Evolutionary conservation across 1,140 invertebrate species (phyloP).

Genomic region (Caenorhabditis brenneri): DNA sequence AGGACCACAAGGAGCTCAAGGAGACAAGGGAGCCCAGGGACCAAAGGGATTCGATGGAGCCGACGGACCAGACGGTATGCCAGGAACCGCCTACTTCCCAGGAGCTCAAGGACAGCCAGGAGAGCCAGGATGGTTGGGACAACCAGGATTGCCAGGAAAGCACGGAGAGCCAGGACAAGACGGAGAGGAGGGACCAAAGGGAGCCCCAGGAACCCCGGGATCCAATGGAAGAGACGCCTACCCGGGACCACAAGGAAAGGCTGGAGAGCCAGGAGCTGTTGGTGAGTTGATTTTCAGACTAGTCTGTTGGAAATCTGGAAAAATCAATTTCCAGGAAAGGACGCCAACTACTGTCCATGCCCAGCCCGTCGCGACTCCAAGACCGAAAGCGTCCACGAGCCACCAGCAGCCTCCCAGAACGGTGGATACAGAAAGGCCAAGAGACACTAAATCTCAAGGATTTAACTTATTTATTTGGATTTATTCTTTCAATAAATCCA

Average conservation of each 20-base stretch:
- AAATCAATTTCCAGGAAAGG: slow-evolving; percentile 40
- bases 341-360: slow-evolving; percentile 48
- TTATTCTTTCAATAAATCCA: no score
- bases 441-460: slow-evolving; percentile 7
- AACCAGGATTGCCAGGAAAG: slow-evolving; percentile 42
- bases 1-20: slow-evolving; percentile 49
- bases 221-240: slow-evolving; percentile 25
- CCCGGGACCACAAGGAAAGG: slow-evolving; percentile 35
- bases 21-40: slow-evolving; percentile 53
- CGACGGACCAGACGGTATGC: slow-evolving; percentile 50
- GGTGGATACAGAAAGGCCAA: slow-evolving; percentile 12
- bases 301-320: no score
- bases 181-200: slow-evolving; percentile 36
- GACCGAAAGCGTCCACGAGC: neutral
- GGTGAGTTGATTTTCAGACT: no score
- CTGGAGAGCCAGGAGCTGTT: slow-evolving; percentile 26
- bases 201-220: slow-evolving; percentile 46
- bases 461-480: neutral
- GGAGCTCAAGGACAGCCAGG: slow-evolving; percentile 50
- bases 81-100: slow-evolving; percentile 43
- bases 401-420: slow-evolving; percentile 27
- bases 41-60: slow-evolving; percentile 46
- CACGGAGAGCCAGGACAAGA: slow-evolving; percentile 44
- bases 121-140: slow-evolving; percentile 52
- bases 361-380: slow-evolving; percentile 37